Conservation (phyloP, 2,797 vertebrate species). For the Esox lucius region DNA sequence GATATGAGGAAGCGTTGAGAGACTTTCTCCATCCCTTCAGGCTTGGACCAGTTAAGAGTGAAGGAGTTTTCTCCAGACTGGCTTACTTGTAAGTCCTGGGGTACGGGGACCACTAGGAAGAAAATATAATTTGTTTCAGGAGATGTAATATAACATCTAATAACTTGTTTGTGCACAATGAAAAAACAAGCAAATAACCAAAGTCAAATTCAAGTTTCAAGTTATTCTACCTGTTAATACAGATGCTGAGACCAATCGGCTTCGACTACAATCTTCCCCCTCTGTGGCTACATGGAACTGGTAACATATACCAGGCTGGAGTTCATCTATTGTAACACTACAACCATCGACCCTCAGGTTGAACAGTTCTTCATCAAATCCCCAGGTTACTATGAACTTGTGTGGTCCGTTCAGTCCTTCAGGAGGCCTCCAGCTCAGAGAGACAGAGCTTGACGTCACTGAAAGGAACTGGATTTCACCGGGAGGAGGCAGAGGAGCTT, state of each 20-base stretch:
- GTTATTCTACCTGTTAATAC: conserved; percentile 17
- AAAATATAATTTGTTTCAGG: not conserved
- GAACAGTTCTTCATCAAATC: not conserved
- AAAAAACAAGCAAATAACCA: not conserved
- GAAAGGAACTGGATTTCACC: conserved; percentile 8
- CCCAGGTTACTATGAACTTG: conserved; percentile 15
- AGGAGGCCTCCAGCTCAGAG: conserved; percentile 13
- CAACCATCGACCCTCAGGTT: not conserved
- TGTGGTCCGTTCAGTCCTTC: not conserved
- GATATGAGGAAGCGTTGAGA: not conserved
- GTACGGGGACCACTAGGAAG: conserved; percentile 9
- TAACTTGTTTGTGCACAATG: not conserved
- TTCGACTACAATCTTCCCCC: not conserved
- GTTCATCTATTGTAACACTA: not conserved
- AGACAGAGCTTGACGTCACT: not conserved
- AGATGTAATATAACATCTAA: not conserved
- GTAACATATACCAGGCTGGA: conserved; percentile 10
- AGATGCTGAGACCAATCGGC: conserved; percentile 7
- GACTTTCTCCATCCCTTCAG: conserved; percentile 5
- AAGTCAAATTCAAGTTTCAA: too few species aligned
- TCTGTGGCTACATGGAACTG: conserved; percentile 4
- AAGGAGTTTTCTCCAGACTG: not conserved
- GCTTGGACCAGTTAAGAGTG: not conserved
- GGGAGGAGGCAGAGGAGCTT: conserved; percentile 20
- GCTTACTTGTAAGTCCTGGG: not conserved